Conservation (phyloP, 1,140 invertebrate species). For the Paraescarpia echinospica region DNA sequence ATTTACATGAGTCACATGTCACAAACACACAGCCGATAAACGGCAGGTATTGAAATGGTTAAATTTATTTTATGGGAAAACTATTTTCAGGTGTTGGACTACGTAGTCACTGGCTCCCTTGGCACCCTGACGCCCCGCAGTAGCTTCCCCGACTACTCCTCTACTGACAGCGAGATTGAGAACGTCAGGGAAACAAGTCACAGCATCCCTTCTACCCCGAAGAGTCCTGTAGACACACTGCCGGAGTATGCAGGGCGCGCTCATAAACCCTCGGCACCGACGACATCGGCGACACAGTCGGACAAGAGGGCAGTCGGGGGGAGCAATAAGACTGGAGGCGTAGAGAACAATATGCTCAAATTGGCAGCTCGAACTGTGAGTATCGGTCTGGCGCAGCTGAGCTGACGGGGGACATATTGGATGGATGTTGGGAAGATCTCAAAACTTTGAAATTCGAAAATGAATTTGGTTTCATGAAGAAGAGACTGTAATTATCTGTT, state of each 20-base stretch:
- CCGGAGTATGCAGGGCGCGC: background rate
- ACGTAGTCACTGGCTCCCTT: conserved; percentile 57
- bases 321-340: background rate
- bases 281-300: background rate
- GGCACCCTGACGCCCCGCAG: conserved; percentile 1
- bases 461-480: no score
- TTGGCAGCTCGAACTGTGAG: conserved; percentile 59
- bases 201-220: conserved; percentile 13
- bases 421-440: no score
- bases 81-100: conserved; percentile 56
- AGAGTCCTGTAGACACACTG: background rate
- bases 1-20: no score
- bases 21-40: no score
- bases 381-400: background rate
- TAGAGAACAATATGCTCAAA: conserved; percentile 46
- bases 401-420: no score
- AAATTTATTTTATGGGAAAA: no score
- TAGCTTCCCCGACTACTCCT: background rate
- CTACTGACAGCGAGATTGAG: conserved; percentile 33
- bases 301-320: background rate
- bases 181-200: conserved; percentile 34
- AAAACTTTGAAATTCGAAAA: no score
- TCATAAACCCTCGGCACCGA: background rate
- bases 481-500: no score
- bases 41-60: no score